Base-by-base conservation (phyloP, 2,797 vertebrate genomes). In the Petrocephalus schoutedeni region DNA sequence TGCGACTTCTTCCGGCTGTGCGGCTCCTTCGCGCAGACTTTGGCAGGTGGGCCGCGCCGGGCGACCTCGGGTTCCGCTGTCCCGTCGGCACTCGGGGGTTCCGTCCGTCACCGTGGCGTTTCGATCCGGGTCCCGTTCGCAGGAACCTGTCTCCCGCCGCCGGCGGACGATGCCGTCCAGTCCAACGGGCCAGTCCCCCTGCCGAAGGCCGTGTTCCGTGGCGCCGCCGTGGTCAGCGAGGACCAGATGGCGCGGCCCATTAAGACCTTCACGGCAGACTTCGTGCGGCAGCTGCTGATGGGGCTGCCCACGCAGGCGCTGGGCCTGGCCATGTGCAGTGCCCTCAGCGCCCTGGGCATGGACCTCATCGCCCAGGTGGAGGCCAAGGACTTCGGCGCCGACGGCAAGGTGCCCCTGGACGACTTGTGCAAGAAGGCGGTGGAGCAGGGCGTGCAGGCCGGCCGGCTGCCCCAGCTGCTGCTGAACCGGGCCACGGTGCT, bases 181-280 rank as follows among this genome's bases (percentile, higher is more conserved):
- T 94, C 96, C 64, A 99, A 99, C 59, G 98, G 98, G 85, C 98
- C 98, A 0, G 95, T 97, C n/a, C 94, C 94, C 19, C 92, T 98
- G 86, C 95, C 96, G 90, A 99, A 98, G 93, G 95, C 96, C 0
- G 92, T 98, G 89, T 99, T 96, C 92, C 96, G 96, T 88, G 97
- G 96, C 89, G 95, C 97, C 49, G 96, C 93, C 0, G 96, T 98
- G 87, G 96, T 98, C 77, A 99, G 95, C 61, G 98, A 99, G 94
- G 98, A 99, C 67, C 98, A 99, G 94, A 98, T 99, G 97, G 97
- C 95, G 51, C 97, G 97, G 45, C 98, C 98, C 58, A 98, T 99
- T 92, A 99, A 98, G 91, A 96, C 97, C 58, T 99, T 99, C 92
- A 99, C 97, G 0, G 98, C 98, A 0, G 98, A 99, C 91, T 99